Conservation (phyloP, 92 coral and sea anemone genomes). For the Muricea muricata region DNA sequence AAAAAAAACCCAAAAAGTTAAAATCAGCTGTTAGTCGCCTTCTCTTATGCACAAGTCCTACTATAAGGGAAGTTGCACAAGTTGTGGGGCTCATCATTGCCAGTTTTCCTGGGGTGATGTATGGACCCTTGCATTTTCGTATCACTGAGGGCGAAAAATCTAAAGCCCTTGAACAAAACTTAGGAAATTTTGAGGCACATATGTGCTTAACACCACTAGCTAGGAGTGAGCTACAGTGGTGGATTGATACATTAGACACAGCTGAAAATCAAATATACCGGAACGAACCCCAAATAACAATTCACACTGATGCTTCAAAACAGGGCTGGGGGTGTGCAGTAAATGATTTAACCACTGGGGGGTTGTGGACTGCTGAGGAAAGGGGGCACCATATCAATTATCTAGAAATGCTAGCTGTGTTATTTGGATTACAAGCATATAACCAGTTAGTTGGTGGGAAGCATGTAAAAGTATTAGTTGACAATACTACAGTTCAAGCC, state of each 20-base stretch:
- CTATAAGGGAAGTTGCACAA: constrained; percentile 39
- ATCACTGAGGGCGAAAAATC: constrained; percentile 67
- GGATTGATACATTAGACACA: constrained; percentile 42
- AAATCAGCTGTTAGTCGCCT: too few relatives aligned
- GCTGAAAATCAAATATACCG: constrained; percentile 44
- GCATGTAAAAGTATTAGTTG: constrained; percentile 51
- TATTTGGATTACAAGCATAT: constrained; percentile 63
- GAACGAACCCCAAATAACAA: constrained; percentile 23
- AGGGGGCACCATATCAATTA: constrained; percentile 59
- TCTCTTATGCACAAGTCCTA: background rate
- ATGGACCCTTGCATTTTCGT: constrained; percentile 63
- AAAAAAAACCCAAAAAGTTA: constrained; percentile 50
- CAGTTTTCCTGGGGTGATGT: constrained; percentile 58
- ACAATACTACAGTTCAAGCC: constrained; percentile 70
- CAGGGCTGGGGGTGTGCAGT: constrained; percentile 56
- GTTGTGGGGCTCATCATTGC: constrained; percentile 33
- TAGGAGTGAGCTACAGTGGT: constrained; percentile 55
- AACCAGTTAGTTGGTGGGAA: constrained; percentile 39
- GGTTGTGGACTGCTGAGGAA: constrained; percentile 70
- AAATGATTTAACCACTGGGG: constrained; percentile 37
- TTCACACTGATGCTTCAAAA: constrained; percentile 56
- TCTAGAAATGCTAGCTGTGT: too few relatives aligned
- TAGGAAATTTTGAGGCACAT: constrained; percentile 64
- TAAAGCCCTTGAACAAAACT: constrained; percentile 45
- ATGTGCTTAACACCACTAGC: constrained; percentile 55